phyloP scores from a whole-genome alignment of 2,888 invertebrate genomes.

The Cryptus armator region DNA sequence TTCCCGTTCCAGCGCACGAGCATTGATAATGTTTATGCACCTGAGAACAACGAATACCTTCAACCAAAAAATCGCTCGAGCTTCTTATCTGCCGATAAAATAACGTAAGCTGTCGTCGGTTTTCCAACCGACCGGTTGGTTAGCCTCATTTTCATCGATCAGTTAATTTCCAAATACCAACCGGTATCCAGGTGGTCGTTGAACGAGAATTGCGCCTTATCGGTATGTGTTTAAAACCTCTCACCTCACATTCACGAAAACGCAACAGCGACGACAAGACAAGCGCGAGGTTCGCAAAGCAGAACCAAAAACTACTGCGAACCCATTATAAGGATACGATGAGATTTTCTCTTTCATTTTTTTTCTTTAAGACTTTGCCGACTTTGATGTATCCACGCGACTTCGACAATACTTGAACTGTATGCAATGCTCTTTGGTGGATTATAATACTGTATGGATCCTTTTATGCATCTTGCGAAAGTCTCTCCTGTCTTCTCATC shows the following conservation, averaged over 20 bases:
- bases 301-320: slow-evolving; percentile 20
- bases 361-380: slow-evolving; percentile 17
- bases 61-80: slow-evolving; percentile 30
- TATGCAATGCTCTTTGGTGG: background rate
- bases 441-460: slow-evolving; percentile 54
- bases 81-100: slow-evolving; percentile 37
- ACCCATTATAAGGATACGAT: background rate
- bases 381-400: background rate
- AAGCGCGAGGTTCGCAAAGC: slow-evolving; percentile 28
- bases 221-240: background rate
- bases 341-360: background rate
- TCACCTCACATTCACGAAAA: background rate
- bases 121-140: slow-evolving; percentile 22
- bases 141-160: slow-evolving; percentile 31
- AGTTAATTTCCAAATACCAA: slow-evolving; percentile 56
- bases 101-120: slow-evolving; percentile 54
- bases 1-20: slow-evolving; percentile 23
- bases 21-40: slow-evolving; percentile 27
- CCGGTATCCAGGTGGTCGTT: slow-evolving; percentile 32
- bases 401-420: slow-evolving; percentile 30
- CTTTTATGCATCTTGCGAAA: slow-evolving; percentile 62
- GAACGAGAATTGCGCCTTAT: slow-evolving; percentile 32
- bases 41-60: slow-evolving; percentile 42
- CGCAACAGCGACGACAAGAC: background rate
- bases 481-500: slow-evolving; percentile 36